Evolutionary conservation across 1,140 invertebrate species (phyloP).

Genomic region (Papilio xuthus): DNA sequence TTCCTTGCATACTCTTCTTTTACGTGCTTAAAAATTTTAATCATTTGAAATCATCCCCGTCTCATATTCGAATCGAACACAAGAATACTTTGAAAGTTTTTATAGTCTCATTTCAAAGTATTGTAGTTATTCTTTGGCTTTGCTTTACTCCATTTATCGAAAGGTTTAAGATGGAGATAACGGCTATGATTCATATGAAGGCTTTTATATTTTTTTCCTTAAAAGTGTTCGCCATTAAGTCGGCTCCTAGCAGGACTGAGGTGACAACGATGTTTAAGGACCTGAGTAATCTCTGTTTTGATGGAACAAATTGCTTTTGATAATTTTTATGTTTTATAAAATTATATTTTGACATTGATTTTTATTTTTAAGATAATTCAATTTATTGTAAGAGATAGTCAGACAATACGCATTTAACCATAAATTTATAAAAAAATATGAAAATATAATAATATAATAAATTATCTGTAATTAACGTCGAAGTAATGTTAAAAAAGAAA

Average conservation of each 20-base stretch:
- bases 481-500: too few species aligned
- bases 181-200: slow-evolving; percentile 50
- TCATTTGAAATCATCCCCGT: background rate
- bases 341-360: background rate
- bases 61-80: background rate
- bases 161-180: slow-evolving; percentile 52
- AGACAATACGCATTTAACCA: too few species aligned
- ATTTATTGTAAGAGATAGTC: background rate
- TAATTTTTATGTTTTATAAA: slow-evolving; percentile 18
- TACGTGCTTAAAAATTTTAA: background rate
- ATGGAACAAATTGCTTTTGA: slow-evolving; percentile 21
- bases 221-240: slow-evolving; percentile 48
- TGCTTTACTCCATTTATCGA: slow-evolving; percentile 50
- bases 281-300: slow-evolving; percentile 1
- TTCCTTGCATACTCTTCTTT: too few species aligned
- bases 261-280: slow-evolving; percentile 37
- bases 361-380: background rate
- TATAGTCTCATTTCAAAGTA: background rate
- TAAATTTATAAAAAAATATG: too few species aligned
- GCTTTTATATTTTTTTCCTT: slow-evolving; percentile 47
- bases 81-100: background rate
- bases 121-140: slow-evolving; percentile 37
- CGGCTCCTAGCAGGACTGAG: slow-evolving; percentile 46
- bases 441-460: too few species aligned
- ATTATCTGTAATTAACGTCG: too few species aligned